Conservation (phyloP, 2,797 vertebrate species). For the Anguilla obscura region DNA sequence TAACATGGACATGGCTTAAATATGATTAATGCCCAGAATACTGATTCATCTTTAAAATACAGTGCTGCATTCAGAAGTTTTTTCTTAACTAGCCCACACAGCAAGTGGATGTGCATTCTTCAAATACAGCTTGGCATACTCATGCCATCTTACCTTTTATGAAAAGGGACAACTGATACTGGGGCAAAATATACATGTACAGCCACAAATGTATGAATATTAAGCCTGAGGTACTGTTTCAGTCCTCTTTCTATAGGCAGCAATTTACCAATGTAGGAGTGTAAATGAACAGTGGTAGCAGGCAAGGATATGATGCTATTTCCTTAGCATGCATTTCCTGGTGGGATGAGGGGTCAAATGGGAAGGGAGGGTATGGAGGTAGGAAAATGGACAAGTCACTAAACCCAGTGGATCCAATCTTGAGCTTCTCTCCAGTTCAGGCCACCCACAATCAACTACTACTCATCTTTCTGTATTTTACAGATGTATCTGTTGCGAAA, state of each 20-base stretch:
- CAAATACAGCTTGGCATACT: background rate
- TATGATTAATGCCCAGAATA: background rate
- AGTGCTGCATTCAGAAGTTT: background rate
- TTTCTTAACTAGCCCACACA: background rate
- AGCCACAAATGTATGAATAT: background rate
- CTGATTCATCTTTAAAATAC: background rate
- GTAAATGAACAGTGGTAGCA: background rate
- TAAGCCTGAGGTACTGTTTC: too few relatives aligned
- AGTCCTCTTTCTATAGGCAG: background rate
- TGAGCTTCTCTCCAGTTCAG: slow-evolving; percentile 69
- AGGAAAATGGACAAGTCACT: slow-evolving; percentile 78
- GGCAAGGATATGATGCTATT: background rate
- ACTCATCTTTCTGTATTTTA: slow-evolving; percentile 65
- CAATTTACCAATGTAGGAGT: background rate
- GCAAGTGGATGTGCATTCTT: background rate
- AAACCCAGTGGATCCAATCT: slow-evolving; percentile 42
- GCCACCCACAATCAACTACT: slow-evolving; percentile 73
- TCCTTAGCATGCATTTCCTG: background rate
- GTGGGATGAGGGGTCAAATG: background rate
- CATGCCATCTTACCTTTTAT: background rate
- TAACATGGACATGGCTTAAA: background rate
- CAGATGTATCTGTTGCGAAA: slow-evolving; percentile 78
- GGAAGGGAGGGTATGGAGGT: background rate
- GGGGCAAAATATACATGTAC: background rate
- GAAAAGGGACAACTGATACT: background rate